Conservation (phyloP, 1,140 invertebrate species). For the Wiebesia pumilae region DNA sequence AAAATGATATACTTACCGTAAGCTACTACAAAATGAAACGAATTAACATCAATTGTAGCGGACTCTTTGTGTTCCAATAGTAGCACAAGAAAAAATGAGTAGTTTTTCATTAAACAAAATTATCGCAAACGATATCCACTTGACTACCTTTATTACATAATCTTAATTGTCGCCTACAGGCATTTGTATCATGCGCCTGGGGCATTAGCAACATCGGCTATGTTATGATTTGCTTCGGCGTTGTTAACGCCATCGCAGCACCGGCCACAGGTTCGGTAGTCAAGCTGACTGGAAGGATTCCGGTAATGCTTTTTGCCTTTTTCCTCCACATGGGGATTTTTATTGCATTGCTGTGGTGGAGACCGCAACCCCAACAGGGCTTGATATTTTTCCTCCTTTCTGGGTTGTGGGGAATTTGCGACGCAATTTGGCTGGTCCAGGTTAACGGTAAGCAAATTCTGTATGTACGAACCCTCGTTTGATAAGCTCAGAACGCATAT, state of each 20-base stretch:
- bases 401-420: constrained; percentile 92
- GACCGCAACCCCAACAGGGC: constrained; percentile 82
- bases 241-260: constrained; percentile 88
- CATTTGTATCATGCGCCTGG: constrained; percentile 91
- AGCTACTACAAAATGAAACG: not conserved
- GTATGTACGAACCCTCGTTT: not conserved
- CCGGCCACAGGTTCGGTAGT: constrained; percentile 86
- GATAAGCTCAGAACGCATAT: not conserved
- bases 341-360: constrained; percentile 82
- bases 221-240: constrained; percentile 93
- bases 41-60: not conserved
- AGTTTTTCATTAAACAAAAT: constrained; percentile 7
- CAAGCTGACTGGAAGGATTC: constrained; percentile 86
- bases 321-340: constrained; percentile 83
- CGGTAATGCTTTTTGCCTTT: constrained; percentile 84
- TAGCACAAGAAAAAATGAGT: not conserved
- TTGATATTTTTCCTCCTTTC: constrained; percentile 88
- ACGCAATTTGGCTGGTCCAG: constrained; percentile 95
- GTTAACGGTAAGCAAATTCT: constrained; percentile 84
- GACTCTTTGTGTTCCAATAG: not conserved
- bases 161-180: constrained; percentile 77
- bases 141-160: no score
- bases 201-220: constrained; percentile 93
- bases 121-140: not conserved
- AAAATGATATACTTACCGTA: not conserved